Base-by-base conservation (phyloP, 2,797 vertebrate species). In the Coluber constrictor region DNA sequence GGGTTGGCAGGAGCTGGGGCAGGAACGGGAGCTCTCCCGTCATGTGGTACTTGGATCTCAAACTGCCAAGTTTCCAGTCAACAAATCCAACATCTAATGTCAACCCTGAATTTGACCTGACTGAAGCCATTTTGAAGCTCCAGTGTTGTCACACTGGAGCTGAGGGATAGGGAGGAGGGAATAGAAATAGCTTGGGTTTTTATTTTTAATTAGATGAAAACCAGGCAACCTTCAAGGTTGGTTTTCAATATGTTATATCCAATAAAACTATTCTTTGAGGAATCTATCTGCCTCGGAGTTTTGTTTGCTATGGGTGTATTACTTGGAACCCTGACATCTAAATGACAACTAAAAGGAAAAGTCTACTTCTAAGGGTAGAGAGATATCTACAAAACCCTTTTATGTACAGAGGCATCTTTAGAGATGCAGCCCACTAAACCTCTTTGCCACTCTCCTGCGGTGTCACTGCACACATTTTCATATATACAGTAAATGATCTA, bases 21-120 rank as follows among this genome's bases (percentile, higher is more conserved):
- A 32, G 15, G 66, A 70, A 70, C 1, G 0, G 25, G 25, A 63
- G 0, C 25, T 63, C 25, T 63, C 3, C 25, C 1, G 0, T 63
- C 10, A 29, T 70, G 15, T 32, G 66, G 66, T 70, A 32, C n/a
- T 16, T 70, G n/a, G 13, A 70, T 70, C n/a, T 16, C 66, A 70
- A 70, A 18, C 15, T 70, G n/a, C 66, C n/a, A 32, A 70, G 1
- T 13, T 32, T 32, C n/a, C 2, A 0, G 1, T 70, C 2, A 16
- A 74, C n/a, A 74, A 74, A 12, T 13, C n/a, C n/a, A 74, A 7
- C 15, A 18, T 70, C 15, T 70, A 32, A 43, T 59, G 57, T 59
- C 57, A 59, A 59, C 57, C 5, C 18, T 59, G 18, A 59, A 59
- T 18, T 18, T 59, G 18, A 59, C 13, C 57, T 59, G 57, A 59